Percentiles rank a stretch among this genome's conserved stretches.
These are phyloP conservation scores for Pheosia tremula DNA, from an alignment of 2,888 invertebrate genomes.

Conservation along the genomic window DNA sequence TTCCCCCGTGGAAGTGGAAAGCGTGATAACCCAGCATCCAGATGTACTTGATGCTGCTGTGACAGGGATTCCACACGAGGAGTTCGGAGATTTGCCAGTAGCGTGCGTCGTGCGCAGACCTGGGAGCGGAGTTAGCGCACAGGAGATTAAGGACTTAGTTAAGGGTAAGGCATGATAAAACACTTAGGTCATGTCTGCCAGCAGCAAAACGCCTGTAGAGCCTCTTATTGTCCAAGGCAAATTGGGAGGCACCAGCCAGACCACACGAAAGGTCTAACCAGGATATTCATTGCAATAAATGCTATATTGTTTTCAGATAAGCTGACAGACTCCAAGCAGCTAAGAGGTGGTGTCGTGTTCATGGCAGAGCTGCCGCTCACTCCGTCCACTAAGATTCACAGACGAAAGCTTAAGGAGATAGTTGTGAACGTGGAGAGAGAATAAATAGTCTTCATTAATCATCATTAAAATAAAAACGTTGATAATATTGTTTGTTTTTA, in stretches of 20 bases:
- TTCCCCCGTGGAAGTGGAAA: constrained; percentile 48
- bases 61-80: constrained; percentile 50
- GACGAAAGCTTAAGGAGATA: constrained; percentile 39
- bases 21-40: constrained; percentile 52
- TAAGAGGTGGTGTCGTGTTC: constrained; percentile 44
- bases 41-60: constrained; percentile 58
- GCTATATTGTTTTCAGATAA: constrained; percentile 27
- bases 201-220: too few relatives aligned
- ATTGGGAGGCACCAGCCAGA: too few relatives aligned
- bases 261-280: too few relatives aligned
- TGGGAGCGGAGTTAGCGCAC: constrained; percentile 42
- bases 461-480: too few relatives aligned
- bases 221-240: too few relatives aligned
- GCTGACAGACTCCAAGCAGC: constrained; percentile 38
- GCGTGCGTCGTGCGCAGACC: constrained; percentile 53
- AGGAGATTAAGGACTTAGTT: constrained; percentile 60
- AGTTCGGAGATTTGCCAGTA: constrained; percentile 57
- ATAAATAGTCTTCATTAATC: too few relatives aligned
- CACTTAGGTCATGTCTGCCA: too few relatives aligned
- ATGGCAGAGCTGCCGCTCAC: constrained; percentile 43
- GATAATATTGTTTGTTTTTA: too few relatives aligned
- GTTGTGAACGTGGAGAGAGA: constrained; percentile 16
- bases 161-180: constrained; percentile 41
- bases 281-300: too few relatives aligned
- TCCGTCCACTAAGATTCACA: constrained; percentile 45